phyloP scores from a whole-genome alignment of 2,113 vertebrate species.

The Oncorhynchus masou region DNA sequence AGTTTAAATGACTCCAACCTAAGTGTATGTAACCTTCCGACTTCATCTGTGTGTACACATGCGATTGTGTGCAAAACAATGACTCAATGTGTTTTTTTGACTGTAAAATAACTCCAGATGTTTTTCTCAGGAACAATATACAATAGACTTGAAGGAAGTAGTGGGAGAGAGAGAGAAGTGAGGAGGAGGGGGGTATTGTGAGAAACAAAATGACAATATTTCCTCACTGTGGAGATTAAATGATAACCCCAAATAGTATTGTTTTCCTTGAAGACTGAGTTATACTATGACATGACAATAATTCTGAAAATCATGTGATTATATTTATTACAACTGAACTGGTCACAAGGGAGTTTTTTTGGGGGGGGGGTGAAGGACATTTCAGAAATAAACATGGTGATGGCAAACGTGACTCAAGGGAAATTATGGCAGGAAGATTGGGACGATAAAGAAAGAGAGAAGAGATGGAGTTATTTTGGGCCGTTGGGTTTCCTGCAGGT shows the following conservation, averaged over 20 bases:
- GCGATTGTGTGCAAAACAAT: constrained; percentile 22
- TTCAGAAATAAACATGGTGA: constrained; percentile 60
- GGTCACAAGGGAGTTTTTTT: not conserved
- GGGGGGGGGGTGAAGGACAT: constrained; percentile 42
- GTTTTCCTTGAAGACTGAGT: constrained; percentile 34
- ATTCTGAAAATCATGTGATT: not conserved
- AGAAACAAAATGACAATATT: constrained; percentile 23
- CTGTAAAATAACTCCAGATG: constrained; percentile 59
- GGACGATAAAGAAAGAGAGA: constrained; percentile 58
- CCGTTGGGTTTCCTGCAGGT: constrained; percentile 75
- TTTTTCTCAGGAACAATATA: constrained; percentile 47
- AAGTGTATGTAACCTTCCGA: no score
- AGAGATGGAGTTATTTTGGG: constrained; percentile 70
- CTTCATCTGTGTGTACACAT: not conserved
- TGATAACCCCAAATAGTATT: not conserved
- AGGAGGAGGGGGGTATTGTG: constrained; percentile 1
- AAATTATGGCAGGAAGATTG: constrained; percentile 68
- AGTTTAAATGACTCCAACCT: no score
- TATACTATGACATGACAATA: not conserved
- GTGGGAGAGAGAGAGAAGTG: constrained; percentile 18
- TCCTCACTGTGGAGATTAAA: constrained; percentile 26
- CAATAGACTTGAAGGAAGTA: constrained; percentile 42
- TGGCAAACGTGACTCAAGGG: constrained; percentile 58
- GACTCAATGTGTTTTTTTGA: constrained; percentile 45
- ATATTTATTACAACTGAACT: not conserved